These are phyloP conservation scores for Carlito syrichta DNA, from an alignment of 2,113 vertebrate species.

Conservation along the genomic window DNA sequence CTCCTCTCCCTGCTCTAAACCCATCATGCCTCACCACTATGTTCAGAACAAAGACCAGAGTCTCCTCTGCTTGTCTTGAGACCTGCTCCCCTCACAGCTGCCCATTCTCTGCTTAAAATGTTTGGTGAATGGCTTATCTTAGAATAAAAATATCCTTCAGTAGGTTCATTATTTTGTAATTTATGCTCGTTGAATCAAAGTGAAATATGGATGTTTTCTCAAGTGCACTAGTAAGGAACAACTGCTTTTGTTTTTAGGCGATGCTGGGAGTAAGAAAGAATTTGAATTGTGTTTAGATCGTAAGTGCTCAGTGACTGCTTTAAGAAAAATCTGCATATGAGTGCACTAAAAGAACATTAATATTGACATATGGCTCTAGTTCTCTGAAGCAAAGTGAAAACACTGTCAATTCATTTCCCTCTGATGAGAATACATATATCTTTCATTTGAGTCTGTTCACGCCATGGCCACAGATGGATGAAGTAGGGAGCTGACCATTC, in stretches of 20 bases:
- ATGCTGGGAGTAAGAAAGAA: background rate
- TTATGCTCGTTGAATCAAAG: background rate
- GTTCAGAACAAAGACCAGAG: background rate
- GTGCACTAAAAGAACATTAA: background rate
- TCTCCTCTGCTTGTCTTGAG: background rate
- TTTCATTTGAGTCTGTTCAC: background rate
- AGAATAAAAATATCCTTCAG: background rate
- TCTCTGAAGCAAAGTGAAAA: slow-evolving; percentile 24
- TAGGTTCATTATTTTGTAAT: background rate
- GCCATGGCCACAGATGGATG: background rate
- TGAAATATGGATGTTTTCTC: background rate
- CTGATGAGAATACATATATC: slow-evolving; percentile 22
- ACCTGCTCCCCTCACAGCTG: background rate
- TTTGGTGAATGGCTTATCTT: background rate
- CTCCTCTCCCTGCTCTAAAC: background rate
- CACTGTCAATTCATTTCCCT: background rate
- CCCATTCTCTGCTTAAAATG: background rate
- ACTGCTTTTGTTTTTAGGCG: background rate
- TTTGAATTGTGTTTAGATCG: background rate
- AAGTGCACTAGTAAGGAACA: background rate
- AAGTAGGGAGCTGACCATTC: background rate
- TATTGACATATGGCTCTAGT: background rate
- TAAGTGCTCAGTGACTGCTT: background rate
- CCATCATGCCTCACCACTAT: background rate
- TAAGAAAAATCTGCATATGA: background rate